Conservation (phyloP, 2,888 invertebrate species). For the Hypsopygia costalis region DNA sequence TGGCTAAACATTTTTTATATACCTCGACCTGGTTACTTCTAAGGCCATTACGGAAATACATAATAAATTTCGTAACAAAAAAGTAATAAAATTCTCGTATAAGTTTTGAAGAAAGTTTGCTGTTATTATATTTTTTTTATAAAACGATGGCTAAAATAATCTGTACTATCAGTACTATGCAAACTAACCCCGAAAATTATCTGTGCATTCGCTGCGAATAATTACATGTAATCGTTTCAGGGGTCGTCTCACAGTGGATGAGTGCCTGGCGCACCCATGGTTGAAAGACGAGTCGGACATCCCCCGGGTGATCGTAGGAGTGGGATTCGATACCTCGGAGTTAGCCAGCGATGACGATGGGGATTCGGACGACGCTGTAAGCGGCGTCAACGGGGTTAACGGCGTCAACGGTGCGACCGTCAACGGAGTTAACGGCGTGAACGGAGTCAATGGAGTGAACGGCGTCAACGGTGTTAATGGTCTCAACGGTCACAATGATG, state of each 20-base stretch:
- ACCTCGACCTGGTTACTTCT: too few species aligned
- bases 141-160: too few species aligned
- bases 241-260: constrained; percentile 92
- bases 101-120: too few species aligned
- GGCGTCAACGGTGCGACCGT: constrained; percentile 26
- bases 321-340: constrained; percentile 50
- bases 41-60: too few species aligned
- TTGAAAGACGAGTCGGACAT: constrained; percentile 83
- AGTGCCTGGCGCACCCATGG: constrained; percentile 96
- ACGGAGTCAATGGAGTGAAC: constrained; percentile 29
- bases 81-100: too few species aligned
- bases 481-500: constrained; percentile 29
- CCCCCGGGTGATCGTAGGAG: constrained; percentile 71
- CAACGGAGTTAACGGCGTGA: constrained; percentile 33
- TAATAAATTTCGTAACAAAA: too few species aligned
- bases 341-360: constrained; percentile 47
- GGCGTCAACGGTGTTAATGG: constrained; percentile 26
- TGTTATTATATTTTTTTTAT: too few species aligned
- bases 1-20: too few species aligned
- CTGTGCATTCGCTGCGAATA: constrained; percentile 7
- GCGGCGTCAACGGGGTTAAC: constrained; percentile 30
- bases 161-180: too few species aligned
- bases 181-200: too few species aligned
- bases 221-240: constrained; percentile 72
- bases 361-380: constrained; percentile 30